Percentiles rank a stretch among this genome's conserved stretches.
phyloP scores from a whole-genome alignment of 2,113 vertebrate species.

The Marcusenius ussheri region DNA sequence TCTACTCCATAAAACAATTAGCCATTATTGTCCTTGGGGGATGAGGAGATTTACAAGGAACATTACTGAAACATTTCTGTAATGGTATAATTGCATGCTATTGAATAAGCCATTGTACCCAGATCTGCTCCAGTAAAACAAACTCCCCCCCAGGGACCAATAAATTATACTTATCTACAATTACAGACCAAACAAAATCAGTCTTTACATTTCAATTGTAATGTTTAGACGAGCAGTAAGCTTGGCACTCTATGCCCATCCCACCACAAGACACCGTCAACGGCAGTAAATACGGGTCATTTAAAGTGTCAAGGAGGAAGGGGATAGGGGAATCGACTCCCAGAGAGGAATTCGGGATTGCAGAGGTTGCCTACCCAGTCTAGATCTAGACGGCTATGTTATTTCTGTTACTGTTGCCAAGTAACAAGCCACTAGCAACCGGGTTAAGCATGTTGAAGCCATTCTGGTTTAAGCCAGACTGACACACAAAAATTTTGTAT shows the following conservation, averaged over 20 bases:
- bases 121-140: background rate
- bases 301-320: background rate
- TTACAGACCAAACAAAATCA: background rate
- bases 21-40: background rate
- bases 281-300: background rate
- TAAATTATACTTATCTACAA: background rate
- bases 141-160: background rate
- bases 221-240: background rate
- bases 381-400: background rate
- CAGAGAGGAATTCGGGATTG: background rate
- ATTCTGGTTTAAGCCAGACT: background rate
- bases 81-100: background rate
- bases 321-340: background rate
- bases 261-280: background rate
- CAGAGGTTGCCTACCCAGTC: background rate
- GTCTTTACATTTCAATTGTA: background rate
- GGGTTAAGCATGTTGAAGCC: background rate
- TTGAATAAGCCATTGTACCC: background rate
- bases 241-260: background rate
- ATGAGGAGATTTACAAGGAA: background rate
- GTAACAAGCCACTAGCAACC: background rate
- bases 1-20: background rate
- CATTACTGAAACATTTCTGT: background rate
- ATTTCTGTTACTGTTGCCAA: conserved; percentile 9
- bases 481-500: background rate